Percentiles rank a stretch among this genome's conserved stretches.
Evolutionary conservation across 2,113 vertebrate genomes (phyloP).

Genomic region (Rhinolophus ferrumequinum): DNA sequence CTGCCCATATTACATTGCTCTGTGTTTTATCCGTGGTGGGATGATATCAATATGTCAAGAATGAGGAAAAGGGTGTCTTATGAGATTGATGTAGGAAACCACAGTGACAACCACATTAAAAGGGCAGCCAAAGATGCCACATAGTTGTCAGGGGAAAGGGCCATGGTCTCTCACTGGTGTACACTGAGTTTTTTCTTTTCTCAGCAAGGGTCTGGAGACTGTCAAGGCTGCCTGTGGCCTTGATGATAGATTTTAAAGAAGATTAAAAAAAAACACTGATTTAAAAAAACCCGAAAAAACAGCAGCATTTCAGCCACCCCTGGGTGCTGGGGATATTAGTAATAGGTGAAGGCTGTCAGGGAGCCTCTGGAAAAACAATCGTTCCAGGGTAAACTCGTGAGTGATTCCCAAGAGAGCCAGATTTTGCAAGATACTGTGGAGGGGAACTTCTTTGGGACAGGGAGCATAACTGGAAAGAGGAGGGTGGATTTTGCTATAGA

Average conservation of each 20-base stretch:
- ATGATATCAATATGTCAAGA: constrained; percentile 86
- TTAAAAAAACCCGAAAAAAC: too few relatives aligned
- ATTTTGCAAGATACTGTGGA: background rate
- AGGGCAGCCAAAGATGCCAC: constrained; percentile 78
- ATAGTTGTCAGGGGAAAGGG: constrained; percentile 77
- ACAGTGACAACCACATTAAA: constrained; percentile 84
- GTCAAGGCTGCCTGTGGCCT: constrained; percentile 39
- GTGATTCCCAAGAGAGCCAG: background rate
- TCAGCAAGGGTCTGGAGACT: constrained; percentile 59
- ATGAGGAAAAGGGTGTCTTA: constrained; percentile 83
- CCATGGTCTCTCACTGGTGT: constrained; percentile 60
- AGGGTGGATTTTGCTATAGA: background rate
- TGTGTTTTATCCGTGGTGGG: constrained; percentile 86
- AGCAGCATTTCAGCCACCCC: background rate
- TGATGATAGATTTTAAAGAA: constrained; percentile 65
- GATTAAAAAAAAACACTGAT: background rate
- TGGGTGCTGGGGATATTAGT: background rate
- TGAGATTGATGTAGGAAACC: constrained; percentile 84
- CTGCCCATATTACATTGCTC: constrained; percentile 83
- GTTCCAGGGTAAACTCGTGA: background rate
- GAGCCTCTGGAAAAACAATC: background rate
- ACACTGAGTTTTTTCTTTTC: constrained; percentile 72
- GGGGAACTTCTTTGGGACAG: background rate
- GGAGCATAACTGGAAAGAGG: background rate
- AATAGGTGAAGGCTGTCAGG: background rate